Base-by-base conservation (phyloP, 2,888 invertebrate species). In the Gnatocerus cornutus region DNA sequence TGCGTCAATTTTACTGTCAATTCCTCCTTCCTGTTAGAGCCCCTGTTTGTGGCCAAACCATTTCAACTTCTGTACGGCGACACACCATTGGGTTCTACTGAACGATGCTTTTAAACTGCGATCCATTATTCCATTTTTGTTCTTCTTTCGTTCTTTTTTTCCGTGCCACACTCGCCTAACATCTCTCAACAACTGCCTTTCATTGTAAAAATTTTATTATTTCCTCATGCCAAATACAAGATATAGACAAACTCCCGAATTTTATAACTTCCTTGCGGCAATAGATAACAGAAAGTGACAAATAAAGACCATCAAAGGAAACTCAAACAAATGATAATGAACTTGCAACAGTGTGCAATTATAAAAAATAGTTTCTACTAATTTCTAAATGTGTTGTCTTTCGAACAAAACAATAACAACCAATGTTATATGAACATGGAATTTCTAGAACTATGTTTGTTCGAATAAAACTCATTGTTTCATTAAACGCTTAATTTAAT, bases 171-270 rank as follows among this genome's bases (percentile, higher is more conserved):
- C 29, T 50, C 50, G 30, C 50, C 50, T 50, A 27, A 29, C 29
- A 43, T 43, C 41, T 56, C 39, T 12, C 27, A 56, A 27, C 43
- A 56, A 41, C 50, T 56, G 21, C 41, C 33, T 56, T 50, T 30
- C 50, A 50, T 27, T 50, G 56, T 56, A 56, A 21, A 41, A 56
- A 56, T 56, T 56, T 39, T 10, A 55, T 55, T 14, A 46, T 53
- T 33, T 13, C 29, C 13, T 29, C n/a, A 21, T 41, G 41, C 12
- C 41, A 41, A 41, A 41, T 41, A 41, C 41, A 41, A 41, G 1
- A 41, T 41, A 41, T 14, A 43, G 13, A 2, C 4, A 21, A 21
- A 21, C 43, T 13, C 1, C 21, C 27, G 13, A 30, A 50, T 29
- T 30, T 27, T n/a, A 50, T 50, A 50, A 1, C 27, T n/a, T 10